Conservation (phyloP, 2,888 invertebrate genomes). For the Scaptomyza cyrtandrae region DNA sequence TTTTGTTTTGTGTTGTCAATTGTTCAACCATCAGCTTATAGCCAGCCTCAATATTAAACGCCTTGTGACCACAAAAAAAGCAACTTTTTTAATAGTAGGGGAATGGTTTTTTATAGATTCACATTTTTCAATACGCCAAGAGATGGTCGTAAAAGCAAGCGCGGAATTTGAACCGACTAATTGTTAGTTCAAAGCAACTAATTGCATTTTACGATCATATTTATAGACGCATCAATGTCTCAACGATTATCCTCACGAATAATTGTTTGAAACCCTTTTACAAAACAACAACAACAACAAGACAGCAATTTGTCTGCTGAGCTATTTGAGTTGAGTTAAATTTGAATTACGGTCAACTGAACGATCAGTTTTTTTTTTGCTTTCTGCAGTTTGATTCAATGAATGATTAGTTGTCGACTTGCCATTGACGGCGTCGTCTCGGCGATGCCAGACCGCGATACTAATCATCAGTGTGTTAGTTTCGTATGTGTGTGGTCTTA, state of each 20-base stretch:
- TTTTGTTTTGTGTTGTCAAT: conserved; percentile 47
- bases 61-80: conserved; percentile 38
- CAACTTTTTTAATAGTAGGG: conserved; percentile 40
- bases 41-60: conserved; percentile 55
- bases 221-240: conserved; percentile 33
- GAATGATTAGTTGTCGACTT: conserved; percentile 52
- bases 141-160: conserved; percentile 19
- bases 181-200: conserved; percentile 37
- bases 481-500: conserved; percentile 43
- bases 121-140: conserved; percentile 31
- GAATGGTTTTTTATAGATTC: too few relatives aligned
- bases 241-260: conserved; percentile 40
- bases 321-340: conserved; percentile 22
- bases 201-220: conserved; percentile 65
- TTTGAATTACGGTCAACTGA: conserved; percentile 35
- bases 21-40: conserved; percentile 47
- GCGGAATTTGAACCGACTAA: conserved; percentile 25
- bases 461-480: conserved; percentile 49
- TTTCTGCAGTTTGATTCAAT: conserved; percentile 59
- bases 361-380: conserved; percentile 13
- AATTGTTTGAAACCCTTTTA: conserved; percentile 41
- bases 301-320: not conserved
- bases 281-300: conserved; percentile 13
- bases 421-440: conserved; percentile 44
- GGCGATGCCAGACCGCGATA: conserved; percentile 70